A percentile compares a stretch with the other conserved stretches of the same genome.
Evolutionary conservation across 1,140 invertebrate species (phyloP).

Genomic region (Drosophila ambigua): DNA sequence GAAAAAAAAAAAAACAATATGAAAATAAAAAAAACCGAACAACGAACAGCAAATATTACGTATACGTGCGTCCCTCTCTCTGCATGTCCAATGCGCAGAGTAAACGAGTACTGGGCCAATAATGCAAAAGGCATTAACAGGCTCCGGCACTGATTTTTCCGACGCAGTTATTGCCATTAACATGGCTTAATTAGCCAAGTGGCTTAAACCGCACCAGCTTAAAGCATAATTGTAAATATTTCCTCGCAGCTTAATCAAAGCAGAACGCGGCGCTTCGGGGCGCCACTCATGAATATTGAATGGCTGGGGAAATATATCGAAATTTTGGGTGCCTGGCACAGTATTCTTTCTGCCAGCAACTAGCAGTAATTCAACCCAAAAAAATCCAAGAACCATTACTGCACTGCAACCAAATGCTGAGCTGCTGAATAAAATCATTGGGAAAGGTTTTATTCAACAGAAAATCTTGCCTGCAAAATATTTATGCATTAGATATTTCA

Average conservation of each 20-base stretch:
- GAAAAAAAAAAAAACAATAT: not conserved
- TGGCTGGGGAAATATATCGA: too few relatives aligned
- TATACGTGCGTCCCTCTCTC: conserved; percentile 43
- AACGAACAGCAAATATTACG: conserved; percentile 59
- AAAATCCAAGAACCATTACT: not conserved
- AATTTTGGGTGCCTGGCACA: too few relatives aligned
- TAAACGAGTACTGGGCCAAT: conserved; percentile 34
- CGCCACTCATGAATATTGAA: conserved; percentile 7
- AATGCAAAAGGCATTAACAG: conserved; percentile 69
- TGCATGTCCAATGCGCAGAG: conserved; percentile 15
- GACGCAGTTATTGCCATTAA: conserved; percentile 55
- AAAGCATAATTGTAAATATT: conserved; percentile 69
- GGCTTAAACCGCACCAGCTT: conserved; percentile 61
- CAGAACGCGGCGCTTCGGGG: not conserved
- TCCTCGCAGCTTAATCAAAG: conserved; percentile 25
- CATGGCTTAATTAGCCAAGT: conserved; percentile 72
- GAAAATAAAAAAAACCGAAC: conserved; percentile 25
- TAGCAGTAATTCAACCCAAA: not conserved
- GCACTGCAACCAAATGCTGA: too few relatives aligned
- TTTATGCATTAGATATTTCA: not conserved
- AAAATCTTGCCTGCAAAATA: too few relatives aligned
- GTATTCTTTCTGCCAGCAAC: too few relatives aligned
- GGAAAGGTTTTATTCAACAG: too few relatives aligned
- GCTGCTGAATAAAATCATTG: too few relatives aligned
- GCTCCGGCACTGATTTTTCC: conserved; percentile 51